A percentile compares a stretch with the other conserved stretches of the same genome.
phyloP scores from a whole-genome alignment of 2,113 vertebrate genomes.

The Sturnus vulgaris region DNA sequence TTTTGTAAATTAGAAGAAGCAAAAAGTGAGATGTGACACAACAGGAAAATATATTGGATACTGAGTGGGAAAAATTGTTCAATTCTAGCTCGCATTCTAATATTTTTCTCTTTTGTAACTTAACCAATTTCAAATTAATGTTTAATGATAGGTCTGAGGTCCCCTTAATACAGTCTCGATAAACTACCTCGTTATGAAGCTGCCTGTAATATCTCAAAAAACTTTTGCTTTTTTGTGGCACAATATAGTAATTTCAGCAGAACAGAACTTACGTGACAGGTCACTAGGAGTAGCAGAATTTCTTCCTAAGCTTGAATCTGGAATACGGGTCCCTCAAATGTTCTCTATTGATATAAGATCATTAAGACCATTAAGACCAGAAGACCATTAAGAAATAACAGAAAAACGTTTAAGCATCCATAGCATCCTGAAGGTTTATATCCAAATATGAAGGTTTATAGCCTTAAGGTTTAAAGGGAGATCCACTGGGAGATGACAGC shows the following conservation, averaged over 20 bases:
- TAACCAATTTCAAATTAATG: not conserved
- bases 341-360: not conserved
- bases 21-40: not conserved
- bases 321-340: not conserved
- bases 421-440: not conserved
- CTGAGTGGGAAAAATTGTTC: not conserved
- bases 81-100: not conserved
- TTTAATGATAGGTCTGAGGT: not conserved
- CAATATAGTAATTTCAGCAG: not conserved
- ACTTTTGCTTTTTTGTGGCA: not conserved
- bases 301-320: not conserved
- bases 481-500: not conserved
- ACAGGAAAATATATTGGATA: not conserved
- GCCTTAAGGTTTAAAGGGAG: not conserved
- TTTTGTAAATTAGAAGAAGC: not conserved
- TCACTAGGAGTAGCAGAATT: not conserved
- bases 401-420: not conserved
- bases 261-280: not conserved
- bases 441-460: not conserved
- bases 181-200: not conserved
- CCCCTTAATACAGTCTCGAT: not conserved
- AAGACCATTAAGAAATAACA: not conserved
- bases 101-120: not conserved
- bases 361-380: too few relatives aligned
- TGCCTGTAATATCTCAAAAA: not conserved